phyloP scores from a whole-genome alignment of 1,140 invertebrate species.

The Nasonia longicornis region DNA sequence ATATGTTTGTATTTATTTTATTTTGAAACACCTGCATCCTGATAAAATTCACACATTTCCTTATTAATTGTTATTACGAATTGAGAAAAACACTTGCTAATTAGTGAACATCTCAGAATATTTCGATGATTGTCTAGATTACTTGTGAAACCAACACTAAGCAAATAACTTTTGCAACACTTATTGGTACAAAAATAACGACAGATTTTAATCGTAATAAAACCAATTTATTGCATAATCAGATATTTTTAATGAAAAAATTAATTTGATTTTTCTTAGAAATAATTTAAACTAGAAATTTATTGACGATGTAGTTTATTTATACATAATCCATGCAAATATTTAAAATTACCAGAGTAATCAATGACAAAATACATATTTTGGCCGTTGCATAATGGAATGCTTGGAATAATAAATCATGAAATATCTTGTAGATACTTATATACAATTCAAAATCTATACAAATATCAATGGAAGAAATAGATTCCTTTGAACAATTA shows the following conservation, averaged over 20 bases:
- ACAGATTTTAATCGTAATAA: constrained; percentile 5
- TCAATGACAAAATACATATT: constrained; percentile 46
- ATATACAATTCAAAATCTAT: constrained; percentile 63
- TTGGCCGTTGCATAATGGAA: constrained; percentile 54
- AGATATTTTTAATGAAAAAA: not conserved
- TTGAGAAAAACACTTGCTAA: no score
- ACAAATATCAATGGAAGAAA: constrained; percentile 60
- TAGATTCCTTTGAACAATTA: constrained; percentile 42
- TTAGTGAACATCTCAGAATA: no score
- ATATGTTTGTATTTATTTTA: constrained; percentile 5
- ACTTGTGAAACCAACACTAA: no score
- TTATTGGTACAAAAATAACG: not conserved
- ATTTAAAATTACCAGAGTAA: constrained; percentile 51
- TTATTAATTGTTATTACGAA: no score
- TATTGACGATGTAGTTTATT: constrained; percentile 55
- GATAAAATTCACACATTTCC: not conserved
- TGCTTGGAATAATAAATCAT: constrained; percentile 55
- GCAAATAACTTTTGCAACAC: no score
- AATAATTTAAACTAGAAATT: constrained; percentile 35
- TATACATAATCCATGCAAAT: constrained; percentile 49
- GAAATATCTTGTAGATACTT: constrained; percentile 51
- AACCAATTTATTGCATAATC: constrained; percentile 41
- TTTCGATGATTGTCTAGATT: no score
- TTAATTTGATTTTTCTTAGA: constrained; percentile 9
- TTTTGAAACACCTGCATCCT: not conserved